These are phyloP conservation scores for Etheostoma perlongum DNA, from an alignment of 2,797 vertebrate species.

Conservation along the genomic window DNA sequence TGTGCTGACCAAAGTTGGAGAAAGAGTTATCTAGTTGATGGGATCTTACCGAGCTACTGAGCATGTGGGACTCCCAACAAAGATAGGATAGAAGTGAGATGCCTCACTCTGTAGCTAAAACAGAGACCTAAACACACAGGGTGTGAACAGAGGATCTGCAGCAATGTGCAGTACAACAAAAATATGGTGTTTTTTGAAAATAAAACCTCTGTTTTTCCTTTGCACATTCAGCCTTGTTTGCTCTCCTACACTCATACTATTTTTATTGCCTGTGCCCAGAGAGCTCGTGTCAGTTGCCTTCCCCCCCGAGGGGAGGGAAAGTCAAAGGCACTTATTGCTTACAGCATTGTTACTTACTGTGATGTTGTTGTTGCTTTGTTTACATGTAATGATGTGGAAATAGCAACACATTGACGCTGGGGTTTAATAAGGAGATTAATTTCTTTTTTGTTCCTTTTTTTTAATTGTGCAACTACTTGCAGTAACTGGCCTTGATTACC, in stretches of 20 bases:
- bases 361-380: background rate
- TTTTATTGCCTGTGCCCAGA: conserved; percentile 7
- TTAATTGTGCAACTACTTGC: background rate
- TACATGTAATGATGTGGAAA: background rate
- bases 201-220: background rate
- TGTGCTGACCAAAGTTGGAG: too few relatives aligned
- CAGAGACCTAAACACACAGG: too few relatives aligned
- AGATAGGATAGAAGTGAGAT: too few relatives aligned
- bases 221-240: background rate
- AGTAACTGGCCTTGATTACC: background rate
- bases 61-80: too few relatives aligned
- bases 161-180: too few relatives aligned
- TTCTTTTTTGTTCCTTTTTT: background rate
- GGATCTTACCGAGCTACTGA: too few relatives aligned
- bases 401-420: background rate
- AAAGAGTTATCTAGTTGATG: too few relatives aligned
- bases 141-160: too few relatives aligned
- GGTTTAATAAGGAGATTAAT: background rate
- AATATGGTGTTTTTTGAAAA: too few relatives aligned
- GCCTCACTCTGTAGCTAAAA: too few relatives aligned
- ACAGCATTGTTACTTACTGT: too few relatives aligned
- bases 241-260: background rate
- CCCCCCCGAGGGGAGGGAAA: background rate
- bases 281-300: conserved; percentile 6
- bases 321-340: background rate